A percentile compares a stretch with the other conserved stretches of the same genome.
Evolutionary conservation across 2,113 vertebrate genomes (phyloP).

Genomic region (Todiramphus saurophagus): DNA sequence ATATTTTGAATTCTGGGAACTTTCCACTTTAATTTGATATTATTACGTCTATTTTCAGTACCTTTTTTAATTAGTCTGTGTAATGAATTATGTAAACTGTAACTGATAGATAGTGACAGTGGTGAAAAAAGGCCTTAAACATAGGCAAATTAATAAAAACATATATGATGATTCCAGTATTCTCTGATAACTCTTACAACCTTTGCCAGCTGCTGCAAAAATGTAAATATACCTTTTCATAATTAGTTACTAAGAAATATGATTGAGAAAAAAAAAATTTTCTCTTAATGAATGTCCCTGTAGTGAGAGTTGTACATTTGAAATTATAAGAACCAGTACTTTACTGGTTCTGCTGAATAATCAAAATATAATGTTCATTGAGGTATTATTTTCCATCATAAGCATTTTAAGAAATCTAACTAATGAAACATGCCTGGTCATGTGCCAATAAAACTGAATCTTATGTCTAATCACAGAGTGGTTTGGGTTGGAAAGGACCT

Average conservation of each 20-base stretch:
- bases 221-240: background rate
- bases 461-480: background rate
- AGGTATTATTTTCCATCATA: background rate
- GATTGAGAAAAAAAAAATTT: background rate
- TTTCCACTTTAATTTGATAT: background rate
- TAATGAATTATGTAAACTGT: background rate
- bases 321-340: background rate
- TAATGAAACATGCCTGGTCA: background rate
- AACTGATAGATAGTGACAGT: background rate
- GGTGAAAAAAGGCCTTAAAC: background rate
- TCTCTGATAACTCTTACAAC: background rate
- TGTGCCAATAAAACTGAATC: constrained; percentile 8
- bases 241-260: background rate
- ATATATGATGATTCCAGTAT: background rate
- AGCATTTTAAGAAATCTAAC: background rate
- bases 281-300: background rate
- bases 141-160: background rate
- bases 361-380: constrained; percentile 26
- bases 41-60: background rate
- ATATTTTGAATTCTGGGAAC: background rate
- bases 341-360: background rate
- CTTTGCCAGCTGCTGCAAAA: background rate
- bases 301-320: background rate
- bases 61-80: background rate
- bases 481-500: background rate